phyloP scores from a whole-genome alignment of 2,113 vertebrate genomes.

The Psittacula cyanocephala region DNA sequence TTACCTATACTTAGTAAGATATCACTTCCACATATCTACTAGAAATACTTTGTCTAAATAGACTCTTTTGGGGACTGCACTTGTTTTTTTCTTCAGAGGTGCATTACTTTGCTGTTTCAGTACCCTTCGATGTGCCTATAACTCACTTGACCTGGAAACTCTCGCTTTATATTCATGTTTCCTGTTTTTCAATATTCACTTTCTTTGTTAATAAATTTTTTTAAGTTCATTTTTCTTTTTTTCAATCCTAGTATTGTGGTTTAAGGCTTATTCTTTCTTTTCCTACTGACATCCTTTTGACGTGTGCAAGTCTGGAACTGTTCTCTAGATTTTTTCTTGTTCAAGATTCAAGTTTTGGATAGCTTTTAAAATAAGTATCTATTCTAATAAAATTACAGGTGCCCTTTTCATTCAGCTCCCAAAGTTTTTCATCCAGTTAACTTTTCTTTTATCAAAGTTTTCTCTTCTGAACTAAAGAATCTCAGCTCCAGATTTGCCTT shows the following conservation, averaged over 20 bases:
- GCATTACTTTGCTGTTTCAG: not conserved
- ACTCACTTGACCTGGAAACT: not conserved
- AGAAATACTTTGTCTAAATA: not conserved
- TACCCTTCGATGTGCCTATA: not conserved
- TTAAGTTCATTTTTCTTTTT: not conserved
- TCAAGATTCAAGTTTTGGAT: not conserved
- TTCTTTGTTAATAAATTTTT: not conserved
- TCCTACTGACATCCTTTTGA: not conserved
- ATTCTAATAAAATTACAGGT: not conserved
- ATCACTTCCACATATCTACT: not conserved
- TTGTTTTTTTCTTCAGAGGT: not conserved
- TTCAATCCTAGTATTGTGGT: not conserved
- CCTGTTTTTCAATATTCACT: not conserved
- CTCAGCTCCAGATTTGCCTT: not conserved
- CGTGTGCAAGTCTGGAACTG: not conserved
- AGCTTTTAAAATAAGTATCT: not conserved
- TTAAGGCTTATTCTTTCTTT: not conserved
- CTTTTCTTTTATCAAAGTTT: not conserved
- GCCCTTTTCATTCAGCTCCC: not conserved
- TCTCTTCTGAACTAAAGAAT: not conserved
- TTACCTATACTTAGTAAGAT: not conserved
- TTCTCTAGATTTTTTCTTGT: not conserved
- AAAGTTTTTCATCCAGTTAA: not conserved
- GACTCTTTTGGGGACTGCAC: not conserved
- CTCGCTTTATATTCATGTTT: not conserved